These are phyloP conservation scores for Netelia fuscicornis DNA, from an alignment of 2,888 invertebrate genomes.

Conservation along the genomic window DNA sequence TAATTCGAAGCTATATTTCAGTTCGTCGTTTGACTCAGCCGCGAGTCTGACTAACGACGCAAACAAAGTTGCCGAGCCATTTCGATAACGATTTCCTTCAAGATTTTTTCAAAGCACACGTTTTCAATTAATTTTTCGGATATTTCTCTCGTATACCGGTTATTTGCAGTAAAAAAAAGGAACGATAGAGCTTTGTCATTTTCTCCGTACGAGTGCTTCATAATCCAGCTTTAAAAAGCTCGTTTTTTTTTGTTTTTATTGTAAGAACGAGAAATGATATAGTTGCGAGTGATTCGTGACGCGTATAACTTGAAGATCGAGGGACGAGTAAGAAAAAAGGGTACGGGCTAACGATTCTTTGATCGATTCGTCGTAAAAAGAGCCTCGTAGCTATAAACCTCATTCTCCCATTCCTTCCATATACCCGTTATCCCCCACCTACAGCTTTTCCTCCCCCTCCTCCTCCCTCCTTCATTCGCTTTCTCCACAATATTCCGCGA, in stretches of 20 bases:
- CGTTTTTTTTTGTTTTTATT: not conserved
- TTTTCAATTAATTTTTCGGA: too few species aligned
- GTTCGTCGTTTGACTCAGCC: too few species aligned
- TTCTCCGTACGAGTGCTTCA: not conserved
- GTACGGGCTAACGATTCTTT: slow-evolving; percentile 20
- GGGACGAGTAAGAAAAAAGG: not conserved
- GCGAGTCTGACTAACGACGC: too few species aligned
- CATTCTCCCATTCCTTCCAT: not conserved
- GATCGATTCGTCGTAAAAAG: slow-evolving; percentile 24
- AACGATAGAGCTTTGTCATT: not conserved
- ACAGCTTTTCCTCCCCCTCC: not conserved
- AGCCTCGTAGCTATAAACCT: slow-evolving; percentile 27
- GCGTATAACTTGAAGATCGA: not conserved
- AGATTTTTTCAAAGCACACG: too few species aligned
- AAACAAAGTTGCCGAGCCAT: too few species aligned
- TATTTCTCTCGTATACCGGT: too few species aligned
- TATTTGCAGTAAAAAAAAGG: not conserved
- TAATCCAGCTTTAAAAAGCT: not conserved
- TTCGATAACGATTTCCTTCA: too few species aligned
- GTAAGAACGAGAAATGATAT: not conserved
- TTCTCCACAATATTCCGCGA: slow-evolving; percentile 42
- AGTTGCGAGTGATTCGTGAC: not conserved
- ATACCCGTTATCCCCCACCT: slow-evolving; percentile 7
- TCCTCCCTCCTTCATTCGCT: not conserved
- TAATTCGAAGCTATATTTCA: too few species aligned